phyloP scores from a whole-genome alignment of 1,140 invertebrate genomes.

The Drosophila ambigua region DNA sequence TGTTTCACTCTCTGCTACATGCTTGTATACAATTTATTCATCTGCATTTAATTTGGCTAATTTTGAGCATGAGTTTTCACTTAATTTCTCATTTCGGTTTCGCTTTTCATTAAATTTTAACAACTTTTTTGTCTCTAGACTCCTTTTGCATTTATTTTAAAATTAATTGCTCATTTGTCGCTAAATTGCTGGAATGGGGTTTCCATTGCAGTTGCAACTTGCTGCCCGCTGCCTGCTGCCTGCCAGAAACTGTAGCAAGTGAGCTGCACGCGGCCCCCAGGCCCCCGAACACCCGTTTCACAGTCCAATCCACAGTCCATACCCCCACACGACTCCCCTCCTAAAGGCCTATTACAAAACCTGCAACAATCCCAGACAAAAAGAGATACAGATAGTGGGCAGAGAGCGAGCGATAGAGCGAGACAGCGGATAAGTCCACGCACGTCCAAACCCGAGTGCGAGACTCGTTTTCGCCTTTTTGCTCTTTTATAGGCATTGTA shows the following conservation, averaged over 20 bases:
- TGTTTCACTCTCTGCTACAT: too few species aligned
- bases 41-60: too few species aligned
- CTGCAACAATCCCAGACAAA: slow-evolving; percentile 47
- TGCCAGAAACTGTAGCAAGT: slow-evolving; percentile 61
- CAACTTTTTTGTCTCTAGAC: slow-evolving; percentile 22
- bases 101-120: too few species aligned
- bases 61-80: too few species aligned
- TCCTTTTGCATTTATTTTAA: slow-evolving; percentile 78
- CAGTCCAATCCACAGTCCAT: slow-evolving; percentile 21
- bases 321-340: slow-evolving; percentile 3
- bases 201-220: slow-evolving; percentile 67
- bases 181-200: slow-evolving; percentile 81
- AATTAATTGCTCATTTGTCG: slow-evolving; percentile 82
- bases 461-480: slow-evolving; percentile 81
- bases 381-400: background rate
- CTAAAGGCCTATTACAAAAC: slow-evolving; percentile 65
- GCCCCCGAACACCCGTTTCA: background rate
- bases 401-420: background rate
- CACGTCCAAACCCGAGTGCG: slow-evolving; percentile 74
- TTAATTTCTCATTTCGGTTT: too few species aligned
- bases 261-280: slow-evolving; percentile 20
- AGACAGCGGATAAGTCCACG: slow-evolving; percentile 18
- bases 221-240: slow-evolving; percentile 10
- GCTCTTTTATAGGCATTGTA: slow-evolving; percentile 78
- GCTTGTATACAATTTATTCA: too few species aligned